Percentiles rank a stretch among this genome's conserved stretches.
phyloP scores from a whole-genome alignment of 1,140 invertebrate species.

The Chlorops oryzae region DNA sequence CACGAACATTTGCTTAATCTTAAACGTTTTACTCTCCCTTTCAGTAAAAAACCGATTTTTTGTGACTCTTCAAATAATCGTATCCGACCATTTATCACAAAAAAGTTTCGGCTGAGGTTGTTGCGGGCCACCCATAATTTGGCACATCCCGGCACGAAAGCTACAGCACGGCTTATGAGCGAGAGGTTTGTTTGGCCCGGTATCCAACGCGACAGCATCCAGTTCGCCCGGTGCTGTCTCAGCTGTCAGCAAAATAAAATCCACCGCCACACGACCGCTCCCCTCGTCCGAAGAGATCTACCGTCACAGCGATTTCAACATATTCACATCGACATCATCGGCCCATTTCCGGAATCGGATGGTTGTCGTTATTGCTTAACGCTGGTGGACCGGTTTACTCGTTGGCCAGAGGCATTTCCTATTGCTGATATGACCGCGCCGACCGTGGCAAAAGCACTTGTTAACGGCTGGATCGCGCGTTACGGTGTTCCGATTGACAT shows the following conservation, averaged over 20 bases:
- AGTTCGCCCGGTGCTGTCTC: background rate
- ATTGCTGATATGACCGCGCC: conserved; percentile 43
- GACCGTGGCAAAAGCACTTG: conserved; percentile 19
- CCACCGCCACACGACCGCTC: background rate
- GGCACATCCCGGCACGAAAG: background rate
- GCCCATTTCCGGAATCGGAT: conserved; percentile 26
- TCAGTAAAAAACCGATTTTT: background rate
- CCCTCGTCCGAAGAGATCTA: background rate
- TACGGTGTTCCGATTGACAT: conserved; percentile 33
- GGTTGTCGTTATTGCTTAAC: conserved; percentile 46
- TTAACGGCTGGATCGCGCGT: conserved; percentile 27
- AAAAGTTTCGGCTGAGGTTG: background rate
- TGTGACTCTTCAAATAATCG: background rate
- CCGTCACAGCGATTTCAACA: background rate
- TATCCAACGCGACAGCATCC: background rate
- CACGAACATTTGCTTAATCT: background rate
- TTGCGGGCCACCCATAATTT: background rate
- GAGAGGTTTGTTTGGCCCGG: background rate
- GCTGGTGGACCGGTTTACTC: conserved; percentile 45
- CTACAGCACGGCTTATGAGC: background rate
- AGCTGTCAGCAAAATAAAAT: background rate
- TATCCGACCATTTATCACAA: background rate
- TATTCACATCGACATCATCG: conserved; percentile 3
- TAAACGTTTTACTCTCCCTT: background rate
- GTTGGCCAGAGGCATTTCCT: conserved; percentile 50